Percentiles rank a stretch among this genome's conserved stretches.
Conservation (phyloP, 1,140 invertebrate species). For the Bombus balteatus region DNA sequence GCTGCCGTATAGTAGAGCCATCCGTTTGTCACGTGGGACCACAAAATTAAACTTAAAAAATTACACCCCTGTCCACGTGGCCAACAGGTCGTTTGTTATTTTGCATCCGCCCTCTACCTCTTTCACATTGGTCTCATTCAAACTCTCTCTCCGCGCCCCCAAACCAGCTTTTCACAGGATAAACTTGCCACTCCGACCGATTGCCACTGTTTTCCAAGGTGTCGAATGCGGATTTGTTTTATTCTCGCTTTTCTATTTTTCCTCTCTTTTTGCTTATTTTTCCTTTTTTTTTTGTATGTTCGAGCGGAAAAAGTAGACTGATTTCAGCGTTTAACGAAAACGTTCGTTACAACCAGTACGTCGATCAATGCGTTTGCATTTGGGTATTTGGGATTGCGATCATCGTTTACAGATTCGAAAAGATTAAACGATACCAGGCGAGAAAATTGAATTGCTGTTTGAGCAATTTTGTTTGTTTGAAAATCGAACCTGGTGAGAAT, state of each 20-base stretch:
- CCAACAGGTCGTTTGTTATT: slow-evolving; percentile 69
- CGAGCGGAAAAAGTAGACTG: not conserved
- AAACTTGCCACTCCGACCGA: slow-evolving; percentile 58
- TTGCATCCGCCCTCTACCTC: slow-evolving; percentile 10
- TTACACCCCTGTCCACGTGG: slow-evolving; percentile 61
- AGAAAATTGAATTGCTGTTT: no score
- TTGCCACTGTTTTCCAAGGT: slow-evolving; percentile 57
- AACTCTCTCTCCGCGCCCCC: not conserved
- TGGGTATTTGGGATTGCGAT: no score
- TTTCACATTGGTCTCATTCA: not conserved
- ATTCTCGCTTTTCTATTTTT: not conserved
- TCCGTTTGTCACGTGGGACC: slow-evolving; percentile 65
- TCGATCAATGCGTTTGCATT: not conserved
- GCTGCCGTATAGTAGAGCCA: slow-evolving; percentile 31
- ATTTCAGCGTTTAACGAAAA: slow-evolving; percentile 26
- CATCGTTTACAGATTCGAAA: no score
- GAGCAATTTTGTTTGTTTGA: no score
- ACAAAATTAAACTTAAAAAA: slow-evolving; percentile 71
- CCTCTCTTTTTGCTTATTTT: not conserved
- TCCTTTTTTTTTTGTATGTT: not conserved
- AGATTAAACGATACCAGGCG: no score
- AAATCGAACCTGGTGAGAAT: no score
- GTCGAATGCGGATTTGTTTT: slow-evolving; percentile 47
- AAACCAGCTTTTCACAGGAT: slow-evolving; percentile 1
- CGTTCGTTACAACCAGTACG: slow-evolving; percentile 15